Base-by-base conservation (phyloP, 2,113 vertebrate genomes). In the Aegotheles bennettii region DNA sequence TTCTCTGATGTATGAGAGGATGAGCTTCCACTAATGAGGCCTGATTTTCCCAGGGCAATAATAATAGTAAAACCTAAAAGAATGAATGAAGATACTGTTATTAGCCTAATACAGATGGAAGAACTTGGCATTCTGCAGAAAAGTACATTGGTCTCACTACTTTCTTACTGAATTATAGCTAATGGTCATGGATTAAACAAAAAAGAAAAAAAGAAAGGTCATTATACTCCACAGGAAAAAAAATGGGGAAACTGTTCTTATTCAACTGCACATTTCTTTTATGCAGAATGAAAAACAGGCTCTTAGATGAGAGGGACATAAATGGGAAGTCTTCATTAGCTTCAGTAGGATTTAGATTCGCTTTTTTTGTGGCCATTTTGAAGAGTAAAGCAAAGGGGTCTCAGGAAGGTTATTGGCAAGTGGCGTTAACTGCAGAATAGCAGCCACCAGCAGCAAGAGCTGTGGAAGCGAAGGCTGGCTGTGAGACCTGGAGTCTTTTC, bases 1-100 rank as follows among this genome's bases (percentile, higher is more conserved):
- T 94, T 81, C 80, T 92, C 36, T 93, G 60, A 82, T 81, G 48
- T 50, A 93, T 1, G 26, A 92, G 71, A 70, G 54, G 48, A 85
- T 78, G 73, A 93, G 38, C 28, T 89, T 67, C 68, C 38, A 53
- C 42, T 95, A 96, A 91, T 19, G 68, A 90, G 63, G 43, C 31
- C 82, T 48, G 56, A 84, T 87, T 92, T 90, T 96, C 88, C 71
- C 76, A 92, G 47, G 68, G 64, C 51, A 90, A 77, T 70, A 86
- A 45, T 88, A 93, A 93, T 16, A 95, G 50, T 67, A 94, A 86
- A 93, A 86, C 10, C 47, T 89, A 57, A 67, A 85, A 78, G 43
- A 94, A 88, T 75, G 64, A 93, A 83, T 60, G 56, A 80, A 59
- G 59, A 70, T 36, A 43, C 50, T 67, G 51, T 95, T 85, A 90